These are phyloP conservation scores for Anthoscopus minutus DNA, from an alignment of 2,113 vertebrate species.

Conservation along the genomic window DNA sequence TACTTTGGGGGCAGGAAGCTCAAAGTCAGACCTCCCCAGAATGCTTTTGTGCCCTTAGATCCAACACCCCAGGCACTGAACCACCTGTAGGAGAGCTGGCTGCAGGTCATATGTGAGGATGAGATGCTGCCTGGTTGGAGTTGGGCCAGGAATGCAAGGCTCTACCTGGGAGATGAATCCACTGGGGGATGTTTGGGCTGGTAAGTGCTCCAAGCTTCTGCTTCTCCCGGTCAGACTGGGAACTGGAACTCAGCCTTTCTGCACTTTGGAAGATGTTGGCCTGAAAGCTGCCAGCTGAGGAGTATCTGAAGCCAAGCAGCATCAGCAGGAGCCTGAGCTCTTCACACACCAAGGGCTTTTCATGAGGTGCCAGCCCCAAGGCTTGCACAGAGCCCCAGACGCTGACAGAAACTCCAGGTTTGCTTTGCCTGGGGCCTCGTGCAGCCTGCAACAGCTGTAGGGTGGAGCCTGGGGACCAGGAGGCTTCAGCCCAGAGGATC, in stretches of 20 bases:
- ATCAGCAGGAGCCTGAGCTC: neutral
- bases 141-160: neutral
- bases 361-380: neutral
- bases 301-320: neutral
- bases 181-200: accelerated
- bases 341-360: accelerated
- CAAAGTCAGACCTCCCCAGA: neutral
- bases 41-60: neutral
- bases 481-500: neutral
- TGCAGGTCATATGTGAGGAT: accelerated
- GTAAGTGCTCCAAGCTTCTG: neutral
- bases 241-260: neutral
- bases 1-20: neutral
- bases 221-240: neutral
- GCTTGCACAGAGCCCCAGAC: accelerated
- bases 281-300: neutral
- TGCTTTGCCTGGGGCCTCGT: accelerated
- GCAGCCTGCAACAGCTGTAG: neutral
- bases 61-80: neutral
- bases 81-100: neutral
- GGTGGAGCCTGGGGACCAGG: neutral
- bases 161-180: accelerated
- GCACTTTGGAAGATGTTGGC: neutral
- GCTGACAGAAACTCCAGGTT: neutral
- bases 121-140: neutral